These are phyloP conservation scores for Lepidurus packardi DNA, from an alignment of 1,140 invertebrate species.

Conservation along the genomic window DNA sequence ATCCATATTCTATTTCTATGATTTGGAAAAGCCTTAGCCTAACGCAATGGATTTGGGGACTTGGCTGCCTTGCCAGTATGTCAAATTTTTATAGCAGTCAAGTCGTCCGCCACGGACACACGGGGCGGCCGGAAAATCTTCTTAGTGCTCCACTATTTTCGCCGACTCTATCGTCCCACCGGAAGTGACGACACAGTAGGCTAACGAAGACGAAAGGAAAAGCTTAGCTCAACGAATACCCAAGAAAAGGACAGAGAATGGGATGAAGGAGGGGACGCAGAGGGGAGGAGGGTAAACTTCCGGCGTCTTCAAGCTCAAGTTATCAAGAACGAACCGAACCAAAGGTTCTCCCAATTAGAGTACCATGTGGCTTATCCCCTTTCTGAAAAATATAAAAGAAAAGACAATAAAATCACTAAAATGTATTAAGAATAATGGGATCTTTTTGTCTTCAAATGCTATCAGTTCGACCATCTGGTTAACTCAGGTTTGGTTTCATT, in stretches of 20 bases:
- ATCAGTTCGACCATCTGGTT: too few species aligned
- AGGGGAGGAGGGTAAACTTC: not conserved
- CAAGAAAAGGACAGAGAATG: not conserved
- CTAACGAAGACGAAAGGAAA: conserved; percentile 11
- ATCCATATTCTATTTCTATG: too few species aligned
- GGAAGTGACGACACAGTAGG: conserved; percentile 17
- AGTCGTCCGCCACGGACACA: not conserved
- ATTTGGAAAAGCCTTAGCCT: too few species aligned
- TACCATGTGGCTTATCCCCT: too few species aligned
- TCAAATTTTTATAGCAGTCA: not conserved
- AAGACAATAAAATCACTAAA: too few species aligned
- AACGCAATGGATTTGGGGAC: not conserved
- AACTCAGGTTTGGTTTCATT: too few species aligned
- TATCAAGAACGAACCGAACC: not conserved
- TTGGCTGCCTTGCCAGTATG: not conserved
- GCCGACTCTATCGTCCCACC: not conserved
- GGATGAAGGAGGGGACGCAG: not conserved
- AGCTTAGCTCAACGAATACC: not conserved
- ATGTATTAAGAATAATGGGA: too few species aligned
- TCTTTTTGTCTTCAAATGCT: too few species aligned
- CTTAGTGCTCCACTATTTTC: not conserved
- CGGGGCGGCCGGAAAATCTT: conserved; percentile 1
- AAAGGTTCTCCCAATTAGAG: not conserved
- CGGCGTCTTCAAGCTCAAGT: not conserved
- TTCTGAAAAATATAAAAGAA: too few species aligned